Evolutionary conservation across 2,888 invertebrate species (phyloP), one percentile per base, ranked within the genome.

Genomic region (Diachrysia chrysitis): DNA sequence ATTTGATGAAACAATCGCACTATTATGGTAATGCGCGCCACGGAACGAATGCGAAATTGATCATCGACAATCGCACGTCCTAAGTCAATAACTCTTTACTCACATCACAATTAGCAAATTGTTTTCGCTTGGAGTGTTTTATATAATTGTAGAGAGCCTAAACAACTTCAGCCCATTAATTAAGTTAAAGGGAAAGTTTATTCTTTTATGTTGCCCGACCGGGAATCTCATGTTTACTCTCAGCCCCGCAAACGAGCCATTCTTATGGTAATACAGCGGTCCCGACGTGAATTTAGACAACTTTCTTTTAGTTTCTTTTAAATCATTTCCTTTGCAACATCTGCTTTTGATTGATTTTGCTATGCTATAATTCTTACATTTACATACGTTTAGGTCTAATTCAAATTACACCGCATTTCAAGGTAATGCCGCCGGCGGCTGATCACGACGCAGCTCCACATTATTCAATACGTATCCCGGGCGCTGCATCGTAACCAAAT

Each of bases 401-500:
- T 87, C 85, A 85, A 86, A 88, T 86, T 84, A 85, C 86, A 85
- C 86, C 90, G 91, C 90, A 86, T 89, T 88, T 84, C 87, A 94
- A 93, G 93, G 88, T 91, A 93, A 94, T 92, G 79, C 72, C 72
- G 76, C 83, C 83, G 83, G 83, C 76, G 70, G 81, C 80, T 84
- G 86, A 85, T 88, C 87, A 81, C 85, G 84, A 85, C 80, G 81
- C 80, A 73, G 83, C 79, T 61, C 73, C 70, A 71, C 82, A 83
- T 90, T 90, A 89, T 90, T 88, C 88, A 83, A 81, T 82, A 80
- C 79, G 83, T 84, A 85, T 85, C 79, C 82, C 80, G 79, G 70
- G 71, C 79, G 79, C 82, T 85, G 90, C 89, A 90, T 91, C 89
- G 89, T 89, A 90, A 91, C 89, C 92, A 93, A 93, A 93, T 93